Evolutionary conservation across 2,888 invertebrate species (phyloP).

Genomic region (Clostera curtula): DNA sequence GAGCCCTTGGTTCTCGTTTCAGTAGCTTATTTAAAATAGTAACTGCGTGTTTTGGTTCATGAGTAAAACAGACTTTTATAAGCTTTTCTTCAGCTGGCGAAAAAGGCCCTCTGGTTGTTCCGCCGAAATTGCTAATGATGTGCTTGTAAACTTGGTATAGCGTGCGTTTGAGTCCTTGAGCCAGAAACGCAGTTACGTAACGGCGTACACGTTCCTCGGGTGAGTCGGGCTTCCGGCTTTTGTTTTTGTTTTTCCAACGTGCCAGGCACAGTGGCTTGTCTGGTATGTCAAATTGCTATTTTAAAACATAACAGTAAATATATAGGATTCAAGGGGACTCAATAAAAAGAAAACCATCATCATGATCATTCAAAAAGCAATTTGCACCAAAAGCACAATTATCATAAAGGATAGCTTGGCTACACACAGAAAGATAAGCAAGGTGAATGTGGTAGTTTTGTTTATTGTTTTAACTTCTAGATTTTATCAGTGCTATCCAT

Average conservation of each 20-base stretch:
- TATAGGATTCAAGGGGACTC: no score
- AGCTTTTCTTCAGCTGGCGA: constrained; percentile 45
- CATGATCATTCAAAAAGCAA: no score
- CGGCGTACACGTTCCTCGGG: constrained; percentile 39
- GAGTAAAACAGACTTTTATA: constrained; percentile 44
- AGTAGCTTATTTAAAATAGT: constrained; percentile 34
- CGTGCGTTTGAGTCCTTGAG: constrained; percentile 46
- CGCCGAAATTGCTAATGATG: constrained; percentile 32
- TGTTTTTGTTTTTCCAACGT: constrained; percentile 44
- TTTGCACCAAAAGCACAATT: no score
- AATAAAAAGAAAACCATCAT: no score
- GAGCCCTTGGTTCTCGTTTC: constrained; percentile 43
- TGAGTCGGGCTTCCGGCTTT: constrained; percentile 24
- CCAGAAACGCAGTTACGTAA: constrained; percentile 44
- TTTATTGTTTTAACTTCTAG: no score
- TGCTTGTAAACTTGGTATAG: constrained; percentile 47
- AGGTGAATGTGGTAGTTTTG: no score
- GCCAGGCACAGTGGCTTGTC: constrained; percentile 45
- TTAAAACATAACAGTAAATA: constrained; percentile 13
- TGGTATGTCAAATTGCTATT: constrained; percentile 43
- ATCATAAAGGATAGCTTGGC: no score
- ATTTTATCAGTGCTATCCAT: no score
- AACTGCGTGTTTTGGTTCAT: constrained; percentile 35
- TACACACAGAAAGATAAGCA: no score
- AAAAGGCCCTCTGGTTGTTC: constrained; percentile 32